Evolutionary conservation across 2,113 vertebrate genomes (phyloP).

Genomic region (Brachyhypopomus gauderio): DNA sequence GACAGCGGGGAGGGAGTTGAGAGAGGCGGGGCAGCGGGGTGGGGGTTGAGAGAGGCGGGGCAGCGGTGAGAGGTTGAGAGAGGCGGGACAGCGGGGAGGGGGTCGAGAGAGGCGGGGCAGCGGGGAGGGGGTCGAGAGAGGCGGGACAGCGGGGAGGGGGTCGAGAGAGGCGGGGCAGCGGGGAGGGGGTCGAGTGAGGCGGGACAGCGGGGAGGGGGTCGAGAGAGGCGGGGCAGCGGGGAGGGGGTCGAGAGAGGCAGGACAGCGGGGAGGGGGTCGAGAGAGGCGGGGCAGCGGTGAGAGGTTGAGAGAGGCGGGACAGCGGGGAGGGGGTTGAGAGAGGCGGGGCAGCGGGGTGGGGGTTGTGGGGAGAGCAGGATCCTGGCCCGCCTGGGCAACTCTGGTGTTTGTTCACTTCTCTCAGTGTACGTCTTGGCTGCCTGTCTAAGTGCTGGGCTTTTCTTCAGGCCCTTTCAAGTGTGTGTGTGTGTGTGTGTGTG

Average conservation of each 20-base stretch:
- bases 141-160: background rate
- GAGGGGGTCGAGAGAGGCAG: background rate
- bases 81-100: no score
- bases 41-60: background rate
- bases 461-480: background rate
- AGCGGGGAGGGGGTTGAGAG: no score
- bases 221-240: background rate
- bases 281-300: background rate
- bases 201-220: background rate
- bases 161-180: background rate
- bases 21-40: background rate
- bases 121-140: background rate
- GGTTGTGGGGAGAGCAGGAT: background rate
- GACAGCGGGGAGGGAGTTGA: background rate
- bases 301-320: background rate
- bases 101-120: no score
- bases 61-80: background rate
- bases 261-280: background rate
- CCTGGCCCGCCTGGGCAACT: background rate
- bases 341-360: no score
- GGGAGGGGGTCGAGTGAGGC: background rate
- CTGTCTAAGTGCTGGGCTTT: background rate
- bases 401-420: background rate
- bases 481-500: conserved; percentile 8
- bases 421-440: background rate